phyloP scores from a whole-genome alignment of 2,113 vertebrate genomes.

The Chaetura pelagica region DNA sequence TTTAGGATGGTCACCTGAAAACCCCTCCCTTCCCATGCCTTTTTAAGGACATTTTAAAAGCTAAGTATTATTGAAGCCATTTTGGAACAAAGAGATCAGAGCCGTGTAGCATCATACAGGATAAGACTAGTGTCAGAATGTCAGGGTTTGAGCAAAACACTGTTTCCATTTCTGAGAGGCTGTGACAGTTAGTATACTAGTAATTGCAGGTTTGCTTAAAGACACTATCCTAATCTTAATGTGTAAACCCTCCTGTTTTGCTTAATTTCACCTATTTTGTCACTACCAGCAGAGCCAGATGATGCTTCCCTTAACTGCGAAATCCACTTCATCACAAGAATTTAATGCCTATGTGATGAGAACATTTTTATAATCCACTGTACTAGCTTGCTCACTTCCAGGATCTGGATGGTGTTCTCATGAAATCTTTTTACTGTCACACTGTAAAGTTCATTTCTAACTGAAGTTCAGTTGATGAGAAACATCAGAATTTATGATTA shows the following conservation, averaged over 20 bases:
- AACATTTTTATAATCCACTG: conserved; percentile 3
- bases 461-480: conserved; percentile 10
- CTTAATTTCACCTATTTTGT: not conserved
- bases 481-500: conserved; percentile 31
- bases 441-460: conserved; percentile 39
- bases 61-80: not conserved
- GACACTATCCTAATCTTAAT: not conserved
- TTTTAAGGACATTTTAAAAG: not conserved
- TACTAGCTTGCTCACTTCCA: conserved; percentile 40
- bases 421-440: conserved; percentile 41
- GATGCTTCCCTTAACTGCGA: conserved; percentile 5
- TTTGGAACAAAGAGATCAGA: not conserved
- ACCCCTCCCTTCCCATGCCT: not conserved
- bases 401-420: not conserved
- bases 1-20: not conserved
- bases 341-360: not conserved
- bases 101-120: not conserved
- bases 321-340: conserved; percentile 3
- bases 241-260: not conserved
- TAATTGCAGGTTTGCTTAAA: not conserved
- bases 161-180: not conserved
- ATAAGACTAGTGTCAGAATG: not conserved
- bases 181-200: not conserved
- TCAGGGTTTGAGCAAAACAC: not conserved
- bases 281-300: not conserved